Evolutionary conservation across 2,113 vertebrate genomes (phyloP).

Genomic region (Sphyrna mokarran): DNA sequence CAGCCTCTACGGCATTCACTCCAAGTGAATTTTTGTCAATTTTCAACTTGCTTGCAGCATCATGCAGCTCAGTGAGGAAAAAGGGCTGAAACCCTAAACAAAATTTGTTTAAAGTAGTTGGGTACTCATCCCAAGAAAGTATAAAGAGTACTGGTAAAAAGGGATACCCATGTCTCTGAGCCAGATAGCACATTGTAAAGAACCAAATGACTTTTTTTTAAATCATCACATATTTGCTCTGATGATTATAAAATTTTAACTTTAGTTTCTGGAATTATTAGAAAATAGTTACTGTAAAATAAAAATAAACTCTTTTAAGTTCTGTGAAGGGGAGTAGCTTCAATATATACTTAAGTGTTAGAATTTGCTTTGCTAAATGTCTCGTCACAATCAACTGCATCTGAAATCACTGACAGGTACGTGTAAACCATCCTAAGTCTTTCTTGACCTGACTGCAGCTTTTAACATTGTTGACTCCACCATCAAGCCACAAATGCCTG

Average conservation of each 20-base stretch:
- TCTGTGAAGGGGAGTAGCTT: background rate
- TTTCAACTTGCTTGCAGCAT: background rate
- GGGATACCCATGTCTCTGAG: background rate
- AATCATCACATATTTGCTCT: background rate
- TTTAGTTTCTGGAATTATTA: background rate
- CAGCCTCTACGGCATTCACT: background rate
- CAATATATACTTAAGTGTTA: background rate
- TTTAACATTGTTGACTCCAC: too few species aligned
- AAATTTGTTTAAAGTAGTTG: background rate
- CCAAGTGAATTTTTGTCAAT: background rate
- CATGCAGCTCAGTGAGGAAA: too few species aligned
- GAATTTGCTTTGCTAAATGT: too few species aligned
- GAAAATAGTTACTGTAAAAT: background rate
- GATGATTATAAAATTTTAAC: background rate
- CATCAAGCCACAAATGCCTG: too few species aligned
- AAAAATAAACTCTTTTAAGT: background rate
- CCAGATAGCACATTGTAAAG: background rate
- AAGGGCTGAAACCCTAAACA: too few species aligned
- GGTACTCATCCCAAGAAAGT: background rate
- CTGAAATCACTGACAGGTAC: too few species aligned
- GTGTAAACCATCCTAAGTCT: too few species aligned
- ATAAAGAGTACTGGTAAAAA: background rate
- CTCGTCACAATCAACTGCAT: too few species aligned
- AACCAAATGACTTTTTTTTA: background rate
- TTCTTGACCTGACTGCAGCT: too few species aligned